Percentiles rank a stretch among this genome's conserved stretches.
phyloP scores from a whole-genome alignment of 2,113 vertebrate species.

The Oxygymnocypris stewartii region DNA sequence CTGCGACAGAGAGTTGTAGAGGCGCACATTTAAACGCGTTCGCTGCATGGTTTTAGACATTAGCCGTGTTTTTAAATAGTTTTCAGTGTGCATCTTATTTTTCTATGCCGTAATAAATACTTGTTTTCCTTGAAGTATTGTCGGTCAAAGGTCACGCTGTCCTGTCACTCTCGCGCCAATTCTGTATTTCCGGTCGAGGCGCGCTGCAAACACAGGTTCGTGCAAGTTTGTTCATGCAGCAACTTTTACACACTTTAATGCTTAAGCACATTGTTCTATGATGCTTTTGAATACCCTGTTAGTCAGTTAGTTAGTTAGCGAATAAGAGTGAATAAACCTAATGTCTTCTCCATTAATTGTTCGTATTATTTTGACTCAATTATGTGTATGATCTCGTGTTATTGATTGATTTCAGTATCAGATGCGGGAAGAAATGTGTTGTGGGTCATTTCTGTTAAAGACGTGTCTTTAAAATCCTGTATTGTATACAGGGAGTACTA shows the following conservation, averaged over 20 bases:
- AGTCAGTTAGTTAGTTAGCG: too few species aligned
- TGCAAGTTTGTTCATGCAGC: neutral
- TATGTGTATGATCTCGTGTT: neutral
- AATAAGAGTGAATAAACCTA: neutral
- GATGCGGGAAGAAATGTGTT: neutral
- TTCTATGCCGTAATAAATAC: neutral
- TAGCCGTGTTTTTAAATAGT: neutral
- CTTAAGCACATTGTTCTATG: neutral
- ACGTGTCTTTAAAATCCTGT: neutral
- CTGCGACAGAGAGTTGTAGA: neutral
- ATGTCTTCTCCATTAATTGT: neutral
- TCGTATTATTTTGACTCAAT: neutral
- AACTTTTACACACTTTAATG: neutral
- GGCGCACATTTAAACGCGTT: neutral
- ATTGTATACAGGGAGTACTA: neutral
- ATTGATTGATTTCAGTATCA: neutral
- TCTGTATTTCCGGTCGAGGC: conserved; percentile 18
- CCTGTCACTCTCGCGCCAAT: conserved; percentile 1
- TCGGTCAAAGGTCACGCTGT: neutral
- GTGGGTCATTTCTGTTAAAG: neutral
- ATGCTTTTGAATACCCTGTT: neutral
- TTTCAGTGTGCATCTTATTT: neutral
- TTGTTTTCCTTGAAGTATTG: neutral
- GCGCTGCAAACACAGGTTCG: neutral
- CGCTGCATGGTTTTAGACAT: neutral